These are phyloP conservation scores for Falco naumanni DNA, from an alignment of 2,797 vertebrate genomes.

Conservation along the genomic window DNA sequence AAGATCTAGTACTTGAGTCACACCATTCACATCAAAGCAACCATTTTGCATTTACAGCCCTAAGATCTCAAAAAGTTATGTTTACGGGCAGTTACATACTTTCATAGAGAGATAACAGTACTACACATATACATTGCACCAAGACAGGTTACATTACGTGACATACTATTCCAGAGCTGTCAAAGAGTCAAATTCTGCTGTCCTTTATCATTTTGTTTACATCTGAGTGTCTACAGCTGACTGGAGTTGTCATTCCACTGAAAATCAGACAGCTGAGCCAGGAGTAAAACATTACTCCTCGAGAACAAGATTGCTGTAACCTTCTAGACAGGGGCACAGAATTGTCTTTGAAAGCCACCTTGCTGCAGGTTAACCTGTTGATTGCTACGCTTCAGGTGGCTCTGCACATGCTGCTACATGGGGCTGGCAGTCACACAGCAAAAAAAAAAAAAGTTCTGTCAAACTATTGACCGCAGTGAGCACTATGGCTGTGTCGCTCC, in stretches of 20 bases:
- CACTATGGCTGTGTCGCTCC: not conserved
- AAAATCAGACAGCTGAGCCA: conserved; percentile 10
- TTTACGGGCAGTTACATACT: not conserved
- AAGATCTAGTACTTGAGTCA: not conserved
- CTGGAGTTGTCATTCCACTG: not conserved
- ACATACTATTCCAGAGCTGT: not conserved
- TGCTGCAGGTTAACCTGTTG: conserved; percentile 17
- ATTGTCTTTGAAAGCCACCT: not conserved
- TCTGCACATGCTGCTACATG: not conserved
- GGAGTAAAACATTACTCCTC: not conserved
- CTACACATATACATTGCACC: not conserved
- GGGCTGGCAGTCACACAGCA: not conserved
- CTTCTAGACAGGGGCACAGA: not conserved
- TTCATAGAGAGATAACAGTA: not conserved
- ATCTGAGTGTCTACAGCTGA: not conserved
- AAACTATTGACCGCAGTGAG: not conserved
- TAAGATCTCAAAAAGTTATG: not conserved
- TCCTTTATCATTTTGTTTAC: conserved; percentile 10
- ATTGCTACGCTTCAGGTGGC: not conserved
- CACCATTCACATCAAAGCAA: not conserved
- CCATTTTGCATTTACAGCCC: not conserved
- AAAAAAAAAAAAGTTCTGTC: not conserved
- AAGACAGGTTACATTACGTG: not conserved
- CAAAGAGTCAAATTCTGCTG: not conserved
- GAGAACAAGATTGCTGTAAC: conserved; percentile 18